Evolutionary conservation across 1,140 invertebrate species (phyloP).

Genomic region (Apis cerana): DNA sequence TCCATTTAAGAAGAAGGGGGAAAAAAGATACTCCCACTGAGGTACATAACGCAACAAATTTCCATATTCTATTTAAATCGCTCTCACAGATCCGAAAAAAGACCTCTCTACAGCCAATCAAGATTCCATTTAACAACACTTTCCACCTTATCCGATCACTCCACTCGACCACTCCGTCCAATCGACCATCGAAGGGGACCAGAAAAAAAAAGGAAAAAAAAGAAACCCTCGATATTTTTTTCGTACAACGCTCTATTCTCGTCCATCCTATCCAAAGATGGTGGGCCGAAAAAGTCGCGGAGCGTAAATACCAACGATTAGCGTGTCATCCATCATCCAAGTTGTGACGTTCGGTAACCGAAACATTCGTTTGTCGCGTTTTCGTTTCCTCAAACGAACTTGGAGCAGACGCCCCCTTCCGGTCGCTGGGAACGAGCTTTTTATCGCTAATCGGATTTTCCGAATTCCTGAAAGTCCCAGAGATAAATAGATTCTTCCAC

Average conservation of each 20-base stretch:
- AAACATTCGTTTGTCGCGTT: conserved; percentile 55
- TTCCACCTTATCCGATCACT: not conserved
- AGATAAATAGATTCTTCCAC: conserved; percentile 50
- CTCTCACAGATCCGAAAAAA: too few species aligned
- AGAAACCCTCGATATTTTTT: not conserved
- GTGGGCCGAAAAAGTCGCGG: conserved; percentile 53
- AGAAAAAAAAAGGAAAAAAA: not conserved
- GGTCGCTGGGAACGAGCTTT: conserved; percentile 55
- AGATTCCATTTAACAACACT: not conserved
- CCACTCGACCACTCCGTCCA: not conserved
- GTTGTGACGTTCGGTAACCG: conserved; percentile 60
- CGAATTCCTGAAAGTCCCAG: conserved; percentile 47
- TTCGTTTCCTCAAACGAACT: not conserved
- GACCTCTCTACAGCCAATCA: not conserved
- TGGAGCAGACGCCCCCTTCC: conserved; percentile 32
- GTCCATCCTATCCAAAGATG: conserved; percentile 10
- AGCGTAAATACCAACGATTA: conserved; percentile 75
- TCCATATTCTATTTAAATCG: too few species aligned
- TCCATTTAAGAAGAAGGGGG: not conserved
- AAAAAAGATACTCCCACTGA: not conserved
- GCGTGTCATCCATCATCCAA: conserved; percentile 72
- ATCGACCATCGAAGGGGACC: not conserved
- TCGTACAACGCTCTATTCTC: conserved; percentile 29
- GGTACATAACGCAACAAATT: too few species aligned
- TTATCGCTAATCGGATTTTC: conserved; percentile 63